Base-by-base conservation (phyloP, 2,113 vertebrate genomes). In the Halichoerus grypus region DNA sequence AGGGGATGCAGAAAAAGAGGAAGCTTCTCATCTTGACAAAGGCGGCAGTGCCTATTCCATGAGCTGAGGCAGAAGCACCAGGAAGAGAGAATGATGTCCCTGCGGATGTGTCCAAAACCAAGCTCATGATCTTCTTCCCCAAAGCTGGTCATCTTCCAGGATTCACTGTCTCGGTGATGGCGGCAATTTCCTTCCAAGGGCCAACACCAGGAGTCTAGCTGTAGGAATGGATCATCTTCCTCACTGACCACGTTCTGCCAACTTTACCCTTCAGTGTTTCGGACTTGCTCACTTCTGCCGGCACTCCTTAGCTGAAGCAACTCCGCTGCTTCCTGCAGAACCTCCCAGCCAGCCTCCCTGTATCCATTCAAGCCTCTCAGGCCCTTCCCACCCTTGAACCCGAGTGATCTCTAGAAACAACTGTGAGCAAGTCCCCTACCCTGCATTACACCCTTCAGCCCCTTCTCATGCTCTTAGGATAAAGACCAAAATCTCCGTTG, bases 241-340 rank as follows among this genome's bases (percentile, higher is more conserved):
- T 31, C 61, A 4, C 14, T 3, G 24, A 22, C 24, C 19, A 1
- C 1, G 36, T 39, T 74, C n/a, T 46, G 26, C 21, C 36, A 53
- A 2, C 5, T 22, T 71, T 6, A 18, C 2, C 33, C n/a, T 49
- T 24, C 31, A 16, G 65, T 22, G 13, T 36, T 61, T 19, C 1
- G 46, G 88, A 33, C 31, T 21, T 18, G 15, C 33, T 12, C 15
- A 49, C 14, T 61, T 7, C 42, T 7, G 36, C 31, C 0, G 1
- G 26, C 51, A 4, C 59, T 28, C 9, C 26, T 39, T 7, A 49
- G 10, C 59, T 28, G 14, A 59, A 51, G 31, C 71, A 71, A 8
- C 21, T 79, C 8, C 4, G 3, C 0, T 22, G 14, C 19, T 39
- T 33, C 7, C 26, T 15, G 5, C 22, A 15, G 2, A 21, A 24